phyloP scores from a whole-genome alignment of 2,113 vertebrate genomes.

The Notechis scutatus region DNA sequence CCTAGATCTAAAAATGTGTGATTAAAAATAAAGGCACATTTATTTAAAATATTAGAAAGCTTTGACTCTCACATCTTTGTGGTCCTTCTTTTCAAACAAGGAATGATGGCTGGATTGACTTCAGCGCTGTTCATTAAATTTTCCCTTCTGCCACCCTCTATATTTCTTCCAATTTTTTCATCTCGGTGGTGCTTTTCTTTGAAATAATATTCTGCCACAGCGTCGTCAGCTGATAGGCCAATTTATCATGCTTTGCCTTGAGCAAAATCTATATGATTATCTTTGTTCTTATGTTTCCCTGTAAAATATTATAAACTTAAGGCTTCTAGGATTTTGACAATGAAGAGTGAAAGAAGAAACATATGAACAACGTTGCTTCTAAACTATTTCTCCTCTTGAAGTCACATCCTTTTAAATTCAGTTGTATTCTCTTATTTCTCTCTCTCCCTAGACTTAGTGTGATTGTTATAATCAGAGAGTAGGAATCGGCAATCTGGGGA shows the following conservation, averaged over 20 bases:
- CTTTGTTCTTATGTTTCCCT: conserved; percentile 25
- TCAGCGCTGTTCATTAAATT: conserved; percentile 28
- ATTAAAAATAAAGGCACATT: not conserved
- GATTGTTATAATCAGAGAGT: not conserved
- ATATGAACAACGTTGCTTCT: not conserved
- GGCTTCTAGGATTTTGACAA: not conserved
- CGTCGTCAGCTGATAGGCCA: conserved; percentile 16
- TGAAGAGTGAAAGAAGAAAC: not conserved
- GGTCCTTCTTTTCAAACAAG: conserved; percentile 20
- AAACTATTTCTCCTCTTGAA: conserved; percentile 3
- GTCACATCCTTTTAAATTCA: not conserved
- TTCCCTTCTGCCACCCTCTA: conserved; percentile 9
- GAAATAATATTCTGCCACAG: conserved; percentile 27
- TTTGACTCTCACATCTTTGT: not conserved
- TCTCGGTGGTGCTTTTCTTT: not conserved
- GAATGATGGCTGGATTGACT: conserved; percentile 34
- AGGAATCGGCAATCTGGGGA: not conserved
- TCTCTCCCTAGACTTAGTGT: not conserved
- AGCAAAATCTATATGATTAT: conserved; percentile 28
- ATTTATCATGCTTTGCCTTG: conserved; percentile 39
- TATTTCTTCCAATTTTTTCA: conserved; percentile 47
- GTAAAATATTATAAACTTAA: conserved; percentile 9
- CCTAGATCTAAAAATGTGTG: not conserved
- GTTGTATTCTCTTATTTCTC: not conserved
- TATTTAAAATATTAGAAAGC: not conserved